Conservation (phyloP, 1,140 invertebrate genomes). For the Drosophila willistoni region DNA sequence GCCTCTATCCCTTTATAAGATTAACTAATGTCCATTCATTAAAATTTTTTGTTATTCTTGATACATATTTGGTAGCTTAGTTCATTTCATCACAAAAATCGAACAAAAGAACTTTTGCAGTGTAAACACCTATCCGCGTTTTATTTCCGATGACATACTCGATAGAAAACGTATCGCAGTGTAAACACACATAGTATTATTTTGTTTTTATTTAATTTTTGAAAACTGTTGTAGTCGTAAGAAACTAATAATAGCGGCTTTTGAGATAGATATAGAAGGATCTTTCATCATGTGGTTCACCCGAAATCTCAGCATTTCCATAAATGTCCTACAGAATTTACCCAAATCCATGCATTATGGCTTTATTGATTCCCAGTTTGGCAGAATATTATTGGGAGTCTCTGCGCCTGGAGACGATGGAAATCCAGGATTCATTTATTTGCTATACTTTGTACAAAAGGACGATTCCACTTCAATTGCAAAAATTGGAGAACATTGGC, state of each 20-base stretch:
- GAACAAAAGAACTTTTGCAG: too few relatives aligned
- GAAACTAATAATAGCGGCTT: neutral
- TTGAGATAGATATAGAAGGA: neutral
- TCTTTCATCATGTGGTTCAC: slow-evolving; percentile 47
- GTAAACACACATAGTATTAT: too few relatives aligned
- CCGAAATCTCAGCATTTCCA: slow-evolving; percentile 4
- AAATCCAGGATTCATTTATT: slow-evolving; percentile 44
- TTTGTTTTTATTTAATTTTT: too few relatives aligned
- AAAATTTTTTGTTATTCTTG: too few relatives aligned
- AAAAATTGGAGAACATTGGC: slow-evolving; percentile 50
- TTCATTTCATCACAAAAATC: too few relatives aligned
- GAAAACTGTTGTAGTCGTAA: neutral
- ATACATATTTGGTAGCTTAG: too few relatives aligned
- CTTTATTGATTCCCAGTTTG: slow-evolving; percentile 43
- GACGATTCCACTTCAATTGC: slow-evolving; percentile 23
- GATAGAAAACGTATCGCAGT: too few relatives aligned
- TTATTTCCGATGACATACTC: too few relatives aligned
- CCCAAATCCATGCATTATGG: slow-evolving; percentile 42
- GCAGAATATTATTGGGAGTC: slow-evolving; percentile 50
- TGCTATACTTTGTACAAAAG: slow-evolving; percentile 51
- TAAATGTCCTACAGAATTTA: slow-evolving; percentile 15
- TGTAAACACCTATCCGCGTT: too few relatives aligned
- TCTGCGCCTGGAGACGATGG: slow-evolving; percentile 11
- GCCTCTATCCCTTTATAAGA: too few relatives aligned
- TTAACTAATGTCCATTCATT: too few relatives aligned